Evolutionary conservation across 2,888 invertebrate species (phyloP).

Genomic region (Nyleta sp.): DNA sequence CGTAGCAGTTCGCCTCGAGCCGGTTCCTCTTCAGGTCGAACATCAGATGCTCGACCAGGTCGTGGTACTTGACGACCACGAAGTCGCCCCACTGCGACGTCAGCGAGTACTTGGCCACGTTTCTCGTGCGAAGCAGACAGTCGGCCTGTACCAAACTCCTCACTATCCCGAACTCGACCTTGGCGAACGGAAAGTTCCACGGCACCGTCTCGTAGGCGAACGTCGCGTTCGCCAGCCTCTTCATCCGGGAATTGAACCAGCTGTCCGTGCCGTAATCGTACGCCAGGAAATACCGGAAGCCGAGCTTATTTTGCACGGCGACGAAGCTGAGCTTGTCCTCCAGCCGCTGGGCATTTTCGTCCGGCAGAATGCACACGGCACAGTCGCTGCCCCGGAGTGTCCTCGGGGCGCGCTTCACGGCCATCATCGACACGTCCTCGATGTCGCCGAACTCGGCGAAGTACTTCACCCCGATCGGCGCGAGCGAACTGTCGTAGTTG

Average conservation of each 20-base stretch:
- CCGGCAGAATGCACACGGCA: slow-evolving; percentile 86
- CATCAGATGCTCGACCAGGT: slow-evolving; percentile 84
- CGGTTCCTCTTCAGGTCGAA: slow-evolving; percentile 83
- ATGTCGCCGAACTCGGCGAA: slow-evolving; percentile 65
- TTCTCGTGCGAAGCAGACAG: slow-evolving; percentile 86
- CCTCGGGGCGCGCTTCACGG: slow-evolving; percentile 65
- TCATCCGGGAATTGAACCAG: slow-evolving; percentile 80
- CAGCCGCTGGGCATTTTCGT: slow-evolving; percentile 83
- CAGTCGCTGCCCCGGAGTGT: slow-evolving; percentile 82
- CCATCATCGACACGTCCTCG: slow-evolving; percentile 69
- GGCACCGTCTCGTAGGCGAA: slow-evolving; percentile 85
- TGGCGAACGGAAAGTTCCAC: slow-evolving; percentile 87
- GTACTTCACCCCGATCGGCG: slow-evolving; percentile 77
- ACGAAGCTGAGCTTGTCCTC: slow-evolving; percentile 86
- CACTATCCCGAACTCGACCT: too few relatives aligned
- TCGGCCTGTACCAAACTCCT: slow-evolving; percentile 87
- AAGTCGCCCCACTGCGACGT: slow-evolving; percentile 87
- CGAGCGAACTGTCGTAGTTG: slow-evolving; percentile 58
- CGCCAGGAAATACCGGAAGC: slow-evolving; percentile 86
- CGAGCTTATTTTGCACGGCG: slow-evolving; percentile 87
- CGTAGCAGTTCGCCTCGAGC: slow-evolving; percentile 82
- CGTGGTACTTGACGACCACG: slow-evolving; percentile 85
- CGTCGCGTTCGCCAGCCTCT: slow-evolving; percentile 80
- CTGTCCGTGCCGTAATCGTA: slow-evolving; percentile 85
- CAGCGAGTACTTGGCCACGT: slow-evolving; percentile 81